Percentiles rank a stretch among this genome's conserved stretches.
phyloP scores from a whole-genome alignment of 2,888 invertebrate species.

The Phania funesta region DNA sequence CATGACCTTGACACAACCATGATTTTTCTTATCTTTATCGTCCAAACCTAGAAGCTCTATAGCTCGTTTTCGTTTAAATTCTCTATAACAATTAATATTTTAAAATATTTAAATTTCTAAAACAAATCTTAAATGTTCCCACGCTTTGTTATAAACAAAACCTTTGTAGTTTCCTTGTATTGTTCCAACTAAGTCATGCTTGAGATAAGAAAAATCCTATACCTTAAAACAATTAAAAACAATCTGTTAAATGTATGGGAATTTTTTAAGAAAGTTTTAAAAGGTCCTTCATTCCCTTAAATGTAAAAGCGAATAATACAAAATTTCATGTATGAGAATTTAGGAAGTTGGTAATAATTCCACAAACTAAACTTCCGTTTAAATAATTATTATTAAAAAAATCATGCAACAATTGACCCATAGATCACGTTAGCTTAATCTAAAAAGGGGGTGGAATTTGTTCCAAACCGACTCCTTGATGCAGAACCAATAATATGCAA shows the following conservation, averaged over 20 bases:
- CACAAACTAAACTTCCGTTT: slow-evolving; percentile 48
- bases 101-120: neutral
- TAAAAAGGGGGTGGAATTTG: slow-evolving; percentile 12
- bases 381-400: slow-evolving; percentile 10
- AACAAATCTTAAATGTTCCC: slow-evolving; percentile 9
- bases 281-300: slow-evolving; percentile 27
- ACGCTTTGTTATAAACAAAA: neutral
- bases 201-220: slow-evolving; percentile 22
- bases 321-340: slow-evolving; percentile 51
- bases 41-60: no score
- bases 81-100: no score
- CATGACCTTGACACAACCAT: no score
- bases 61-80: no score
- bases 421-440: slow-evolving; percentile 29
- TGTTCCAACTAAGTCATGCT: neutral
- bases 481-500: slow-evolving; percentile 63
- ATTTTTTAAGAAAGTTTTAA: slow-evolving; percentile 1
- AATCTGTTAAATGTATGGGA: slow-evolving; percentile 37
- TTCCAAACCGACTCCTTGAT: slow-evolving; percentile 47
- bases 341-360: slow-evolving; percentile 46
- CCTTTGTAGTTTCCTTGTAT: neutral
- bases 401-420: slow-evolving; percentile 65
- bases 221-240: slow-evolving; percentile 15
- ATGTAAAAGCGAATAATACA: neutral
- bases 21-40: no score